phyloP scores from a whole-genome alignment of 1,140 invertebrate species.

The Hetaerina americana region DNA sequence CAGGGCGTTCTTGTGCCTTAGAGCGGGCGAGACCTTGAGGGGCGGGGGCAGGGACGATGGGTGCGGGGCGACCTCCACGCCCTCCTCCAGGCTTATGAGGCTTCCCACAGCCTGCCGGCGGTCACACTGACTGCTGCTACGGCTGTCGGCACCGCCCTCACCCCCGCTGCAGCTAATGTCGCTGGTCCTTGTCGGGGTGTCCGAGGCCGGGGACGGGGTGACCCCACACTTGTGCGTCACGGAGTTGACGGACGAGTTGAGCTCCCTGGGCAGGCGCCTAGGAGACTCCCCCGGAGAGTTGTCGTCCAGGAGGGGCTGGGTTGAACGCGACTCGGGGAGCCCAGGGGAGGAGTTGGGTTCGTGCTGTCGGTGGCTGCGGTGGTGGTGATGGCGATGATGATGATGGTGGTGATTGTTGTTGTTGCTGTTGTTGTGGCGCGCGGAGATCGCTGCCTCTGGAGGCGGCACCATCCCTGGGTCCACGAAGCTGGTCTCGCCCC shows the following conservation, averaged over 20 bases:
- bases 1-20: constrained; percentile 21
- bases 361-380: constrained; percentile 12
- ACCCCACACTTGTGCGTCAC: constrained; percentile 3
- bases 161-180: background rate
- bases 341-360: constrained; percentile 1
- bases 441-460: constrained; percentile 25
- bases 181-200: background rate
- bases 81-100: background rate
- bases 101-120: constrained; percentile 1
- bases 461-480: constrained; percentile 14
- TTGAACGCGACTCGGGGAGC: constrained; percentile 29
- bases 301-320: constrained; percentile 28
- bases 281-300: background rate
- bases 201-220: background rate
- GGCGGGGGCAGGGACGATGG: background rate
- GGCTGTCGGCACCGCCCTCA: background rate
- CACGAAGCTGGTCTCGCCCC: constrained; percentile 2
- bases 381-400: constrained; percentile 11
- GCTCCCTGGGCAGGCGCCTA: background rate
- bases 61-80: background rate
- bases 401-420: constrained; percentile 12
- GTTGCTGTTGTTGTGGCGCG: constrained; percentile 12
- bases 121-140: background rate
- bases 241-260: background rate
- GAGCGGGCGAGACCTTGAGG: background rate